These are phyloP conservation scores for Platypus cylindrus DNA, from an alignment of 2,888 invertebrate species.

Conservation along the genomic window DNA sequence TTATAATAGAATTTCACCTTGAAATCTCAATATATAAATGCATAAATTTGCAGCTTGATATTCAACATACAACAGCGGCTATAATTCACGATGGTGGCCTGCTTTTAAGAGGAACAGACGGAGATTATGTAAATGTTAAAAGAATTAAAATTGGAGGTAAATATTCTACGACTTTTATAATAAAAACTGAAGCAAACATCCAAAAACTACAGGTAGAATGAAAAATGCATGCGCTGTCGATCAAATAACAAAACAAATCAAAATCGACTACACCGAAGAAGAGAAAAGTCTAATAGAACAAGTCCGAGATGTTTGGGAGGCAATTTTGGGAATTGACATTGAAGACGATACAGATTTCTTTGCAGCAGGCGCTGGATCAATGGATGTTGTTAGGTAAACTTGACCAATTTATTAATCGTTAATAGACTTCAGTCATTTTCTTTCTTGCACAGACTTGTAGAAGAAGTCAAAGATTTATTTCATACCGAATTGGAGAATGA, in stretches of 20 bases:
- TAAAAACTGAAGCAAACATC: too few species aligned
- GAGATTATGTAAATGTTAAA: constrained; percentile 48
- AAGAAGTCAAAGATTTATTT: constrained; percentile 77
- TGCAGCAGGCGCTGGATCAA: constrained; percentile 88
- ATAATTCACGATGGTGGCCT: constrained; percentile 70
- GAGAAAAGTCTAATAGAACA: constrained; percentile 57
- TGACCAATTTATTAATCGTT: too few species aligned
- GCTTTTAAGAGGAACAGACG: constrained; percentile 70
- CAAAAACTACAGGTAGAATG: constrained; percentile 63
- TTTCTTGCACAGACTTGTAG: constrained; percentile 54
- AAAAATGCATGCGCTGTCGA: constrained; percentile 70
- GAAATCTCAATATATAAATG: too few species aligned
- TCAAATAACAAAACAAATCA: constrained; percentile 42
- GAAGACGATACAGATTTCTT: constrained; percentile 84
- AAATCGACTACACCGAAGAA: constrained; percentile 55
- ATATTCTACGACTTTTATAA: constrained; percentile 1
- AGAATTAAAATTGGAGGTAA: constrained; percentile 30
- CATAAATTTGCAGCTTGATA: constrained; percentile 30
- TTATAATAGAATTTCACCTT: too few species aligned
- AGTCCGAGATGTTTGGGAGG: constrained; percentile 64
- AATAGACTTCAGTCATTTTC: not conserved
- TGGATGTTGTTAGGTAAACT: constrained; percentile 76
- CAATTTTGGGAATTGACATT: constrained; percentile 65
- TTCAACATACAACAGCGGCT: constrained; percentile 52
- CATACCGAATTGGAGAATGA: constrained; percentile 72